Base-by-base conservation (phyloP, 2,888 invertebrate species). In the Pseudococcus viburni region DNA sequence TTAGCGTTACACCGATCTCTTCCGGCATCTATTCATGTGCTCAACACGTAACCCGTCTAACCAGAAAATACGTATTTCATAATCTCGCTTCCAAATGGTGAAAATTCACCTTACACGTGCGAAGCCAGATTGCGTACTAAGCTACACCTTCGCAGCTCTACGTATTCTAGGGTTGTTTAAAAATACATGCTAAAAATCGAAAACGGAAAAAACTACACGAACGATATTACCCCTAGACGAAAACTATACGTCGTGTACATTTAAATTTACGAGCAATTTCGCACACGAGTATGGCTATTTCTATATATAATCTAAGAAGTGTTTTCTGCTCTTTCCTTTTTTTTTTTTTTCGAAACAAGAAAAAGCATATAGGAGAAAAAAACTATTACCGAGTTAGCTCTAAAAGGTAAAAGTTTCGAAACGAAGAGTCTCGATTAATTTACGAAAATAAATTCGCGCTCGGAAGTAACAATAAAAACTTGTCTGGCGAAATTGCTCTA, bases 361-460 rank as follows among this genome's bases (percentile, higher is more conserved):
- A 59, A 9, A 59, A 59, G 8, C 59, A 9, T 19, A 19, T 19
- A 59, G 59, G 11, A 59, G 26, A 59, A 59, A 59, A 59, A 59
- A 59, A 59, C 59, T 19, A 59, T 59, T 59, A 59, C 19, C 5
- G 12, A 55, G 55, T 15, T 1, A 46, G 46, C 9, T 46, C 8
- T 46, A n/a, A 1, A 11, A 22, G 64, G 68, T 73, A 73, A 26
- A 73, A 73, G 68, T 73, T 26, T 33, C 26, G 0, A 73, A 12
- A 33, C 68, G 33, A 33, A 12, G 68, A 59, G 19, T 59, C 59
- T 59, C 59, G 68, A 73, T 73, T 73, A 73, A 73, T 73, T 73
- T 33, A 33, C 12, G 68, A 33, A 33, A 73, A 73, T 73, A 73
- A 73, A 73, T 73, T 73, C 68, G 26, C 33, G 68, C 68, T 15